Conservation (phyloP, 2,113 vertebrate species). For the Silurus asotus region DNA sequence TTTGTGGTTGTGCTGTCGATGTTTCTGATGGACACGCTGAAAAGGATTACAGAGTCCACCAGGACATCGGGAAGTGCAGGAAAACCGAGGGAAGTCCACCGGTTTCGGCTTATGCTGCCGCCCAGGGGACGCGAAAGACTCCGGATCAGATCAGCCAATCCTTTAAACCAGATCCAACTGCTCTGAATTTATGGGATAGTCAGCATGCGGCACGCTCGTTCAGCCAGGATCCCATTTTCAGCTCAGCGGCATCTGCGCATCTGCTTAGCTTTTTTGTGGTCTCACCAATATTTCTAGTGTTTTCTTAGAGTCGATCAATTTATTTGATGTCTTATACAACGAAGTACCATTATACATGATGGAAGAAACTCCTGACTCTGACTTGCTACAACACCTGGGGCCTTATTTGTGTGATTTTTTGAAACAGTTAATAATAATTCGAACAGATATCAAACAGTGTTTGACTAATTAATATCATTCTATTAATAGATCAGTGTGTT, state of each 20-base stretch:
- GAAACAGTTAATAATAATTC: too few species aligned
- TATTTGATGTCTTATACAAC: neutral
- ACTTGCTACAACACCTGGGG: too few species aligned
- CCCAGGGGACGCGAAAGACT: constrained; percentile 44
- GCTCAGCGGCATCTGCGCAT: constrained; percentile 29
- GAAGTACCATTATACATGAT: neutral
- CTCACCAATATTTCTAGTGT: neutral
- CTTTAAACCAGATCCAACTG: constrained; percentile 52
- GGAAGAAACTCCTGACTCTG: too few species aligned
- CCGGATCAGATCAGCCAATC: constrained; percentile 33
- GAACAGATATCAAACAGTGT: too few species aligned
- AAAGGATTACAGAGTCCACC: constrained; percentile 46
- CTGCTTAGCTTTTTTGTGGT: neutral
- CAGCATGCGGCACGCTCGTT: neutral
- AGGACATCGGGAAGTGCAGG: constrained; percentile 39
- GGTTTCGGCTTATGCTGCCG: constrained; percentile 31
- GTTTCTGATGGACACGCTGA: constrained; percentile 46
- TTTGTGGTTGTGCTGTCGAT: neutral
- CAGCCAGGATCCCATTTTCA: constrained; percentile 33
- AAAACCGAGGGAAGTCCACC: constrained; percentile 36
- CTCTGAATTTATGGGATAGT: constrained; percentile 35
- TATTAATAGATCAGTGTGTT: too few species aligned
- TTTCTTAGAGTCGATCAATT: neutral
- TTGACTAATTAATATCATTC: too few species aligned
- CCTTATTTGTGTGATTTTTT: too few species aligned